Conservation (phyloP, 1,140 invertebrate species). For the Lordiphosa mommai region DNA sequence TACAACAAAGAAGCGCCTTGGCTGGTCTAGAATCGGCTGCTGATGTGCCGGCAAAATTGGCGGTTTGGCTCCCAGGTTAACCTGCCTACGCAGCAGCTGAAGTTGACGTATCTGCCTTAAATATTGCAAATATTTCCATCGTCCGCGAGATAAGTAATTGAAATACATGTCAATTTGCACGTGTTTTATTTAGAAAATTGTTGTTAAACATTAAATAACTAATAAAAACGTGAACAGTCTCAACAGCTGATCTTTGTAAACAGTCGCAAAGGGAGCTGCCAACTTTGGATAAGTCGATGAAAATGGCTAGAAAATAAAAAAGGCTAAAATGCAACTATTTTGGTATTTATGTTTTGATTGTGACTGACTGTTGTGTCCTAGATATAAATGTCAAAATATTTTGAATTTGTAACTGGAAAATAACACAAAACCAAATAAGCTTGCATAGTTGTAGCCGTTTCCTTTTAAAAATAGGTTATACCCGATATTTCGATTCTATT, state of each 20-base stretch:
- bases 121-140: constrained; percentile 48
- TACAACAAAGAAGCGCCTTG: neutral
- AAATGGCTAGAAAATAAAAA: neutral
- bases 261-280: neutral
- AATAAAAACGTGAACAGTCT: constrained; percentile 22
- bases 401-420: too few relatives aligned
- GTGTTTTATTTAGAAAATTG: constrained; percentile 37
- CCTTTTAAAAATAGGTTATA: too few relatives aligned
- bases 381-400: too few relatives aligned
- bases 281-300: neutral
- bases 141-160: constrained; percentile 23
- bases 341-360: too few relatives aligned
- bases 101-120: constrained; percentile 42
- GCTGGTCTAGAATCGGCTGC: neutral
- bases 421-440: too few relatives aligned
- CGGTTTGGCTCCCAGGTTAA: constrained; percentile 31
- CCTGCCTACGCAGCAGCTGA: constrained; percentile 22
- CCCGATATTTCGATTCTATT: too few relatives aligned
- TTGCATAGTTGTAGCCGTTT: too few relatives aligned
- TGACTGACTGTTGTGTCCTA: too few relatives aligned
- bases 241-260: constrained; percentile 25
- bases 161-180: constrained; percentile 32
- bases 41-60: neutral
- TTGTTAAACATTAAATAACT: constrained; percentile 57
- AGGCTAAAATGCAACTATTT: too few relatives aligned